These are phyloP conservation scores for Abramis brama DNA, from an alignment of 2,113 vertebrate genomes.

Conservation along the genomic window DNA sequence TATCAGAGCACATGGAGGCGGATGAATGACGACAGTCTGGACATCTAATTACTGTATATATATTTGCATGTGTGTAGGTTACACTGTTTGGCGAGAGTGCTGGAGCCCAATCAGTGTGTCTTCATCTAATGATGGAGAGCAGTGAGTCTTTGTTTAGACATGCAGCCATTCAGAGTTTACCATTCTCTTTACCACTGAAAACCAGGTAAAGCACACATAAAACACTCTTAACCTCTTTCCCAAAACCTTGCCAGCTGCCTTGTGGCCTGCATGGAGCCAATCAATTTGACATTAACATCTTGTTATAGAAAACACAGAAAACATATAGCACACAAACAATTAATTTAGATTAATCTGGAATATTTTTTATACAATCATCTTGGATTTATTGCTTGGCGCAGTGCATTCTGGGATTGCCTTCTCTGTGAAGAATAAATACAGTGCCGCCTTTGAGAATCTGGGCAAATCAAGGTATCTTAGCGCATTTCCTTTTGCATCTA, in stretches of 20 bases:
- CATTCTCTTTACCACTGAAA: conserved; percentile 78
- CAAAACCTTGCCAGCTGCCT: neutral
- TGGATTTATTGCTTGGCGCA: neutral
- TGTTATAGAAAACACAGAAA: neutral
- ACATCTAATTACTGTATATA: neutral
- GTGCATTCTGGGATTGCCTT: neutral
- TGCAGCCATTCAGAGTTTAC: conserved; percentile 75
- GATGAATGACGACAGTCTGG: neutral
- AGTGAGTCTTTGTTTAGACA: conserved; percentile 73
- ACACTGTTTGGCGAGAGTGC: conserved; percentile 80
- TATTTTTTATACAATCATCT: neutral
- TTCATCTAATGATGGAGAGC: conserved; percentile 78
- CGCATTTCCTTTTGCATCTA: neutral
- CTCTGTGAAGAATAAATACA: neutral
- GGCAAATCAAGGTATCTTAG: neutral
- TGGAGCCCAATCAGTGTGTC: conserved; percentile 76
- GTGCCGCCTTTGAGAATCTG: neutral
- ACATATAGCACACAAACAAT: neutral
- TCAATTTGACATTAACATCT: neutral
- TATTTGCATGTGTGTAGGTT: conserved; percentile 64
- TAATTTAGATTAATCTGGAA: neutral
- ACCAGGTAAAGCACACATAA: conserved; percentile 65
- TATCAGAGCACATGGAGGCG: conserved; percentile 42
- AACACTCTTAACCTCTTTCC: neutral
- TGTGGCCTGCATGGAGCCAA: neutral